Conservation (phyloP, 1,140 invertebrate species). For the Sycophila sp. region DNA sequence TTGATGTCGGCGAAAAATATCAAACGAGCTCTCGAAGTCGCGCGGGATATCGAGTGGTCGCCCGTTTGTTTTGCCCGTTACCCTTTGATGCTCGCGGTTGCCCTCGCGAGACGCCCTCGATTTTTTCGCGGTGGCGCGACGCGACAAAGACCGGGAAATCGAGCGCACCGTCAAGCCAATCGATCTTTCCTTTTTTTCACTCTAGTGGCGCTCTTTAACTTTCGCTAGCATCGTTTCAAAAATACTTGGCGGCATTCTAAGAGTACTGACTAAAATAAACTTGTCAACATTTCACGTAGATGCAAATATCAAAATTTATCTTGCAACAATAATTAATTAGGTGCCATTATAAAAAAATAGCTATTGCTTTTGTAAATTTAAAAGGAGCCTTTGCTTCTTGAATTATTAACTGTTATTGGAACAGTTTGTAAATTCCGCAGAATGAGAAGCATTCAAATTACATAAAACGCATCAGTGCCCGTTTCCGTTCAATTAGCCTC, state of each 20-base stretch:
- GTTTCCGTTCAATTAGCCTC: slow-evolving; percentile 28
- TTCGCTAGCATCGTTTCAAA: too few relatives aligned
- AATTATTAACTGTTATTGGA: too few relatives aligned
- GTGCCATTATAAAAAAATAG: too few relatives aligned
- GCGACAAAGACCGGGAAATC: not conserved
- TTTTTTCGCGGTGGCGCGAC: not conserved
- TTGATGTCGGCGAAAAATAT: slow-evolving; percentile 23
- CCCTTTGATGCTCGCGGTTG: too few relatives aligned
- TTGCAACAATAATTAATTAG: too few relatives aligned
- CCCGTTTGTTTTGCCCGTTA: not conserved
- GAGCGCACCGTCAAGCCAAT: not conserved
- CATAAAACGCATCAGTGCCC: not conserved
- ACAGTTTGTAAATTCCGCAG: too few relatives aligned
- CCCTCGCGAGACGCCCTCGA: not conserved
- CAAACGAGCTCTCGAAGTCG: not conserved
- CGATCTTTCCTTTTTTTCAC: too few relatives aligned
- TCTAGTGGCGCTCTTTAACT: too few relatives aligned
- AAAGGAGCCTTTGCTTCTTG: too few relatives aligned
- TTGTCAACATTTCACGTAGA: not conserved
- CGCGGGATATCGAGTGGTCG: not conserved
- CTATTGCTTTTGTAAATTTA: too few relatives aligned
- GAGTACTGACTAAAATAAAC: not conserved
- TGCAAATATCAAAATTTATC: not conserved
- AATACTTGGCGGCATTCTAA: not conserved
- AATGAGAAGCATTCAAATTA: not conserved